phyloP scores from a whole-genome alignment of 30 jellyfish, hydroid and myxozoan species.

The Nemopilema nomurai region DNA sequence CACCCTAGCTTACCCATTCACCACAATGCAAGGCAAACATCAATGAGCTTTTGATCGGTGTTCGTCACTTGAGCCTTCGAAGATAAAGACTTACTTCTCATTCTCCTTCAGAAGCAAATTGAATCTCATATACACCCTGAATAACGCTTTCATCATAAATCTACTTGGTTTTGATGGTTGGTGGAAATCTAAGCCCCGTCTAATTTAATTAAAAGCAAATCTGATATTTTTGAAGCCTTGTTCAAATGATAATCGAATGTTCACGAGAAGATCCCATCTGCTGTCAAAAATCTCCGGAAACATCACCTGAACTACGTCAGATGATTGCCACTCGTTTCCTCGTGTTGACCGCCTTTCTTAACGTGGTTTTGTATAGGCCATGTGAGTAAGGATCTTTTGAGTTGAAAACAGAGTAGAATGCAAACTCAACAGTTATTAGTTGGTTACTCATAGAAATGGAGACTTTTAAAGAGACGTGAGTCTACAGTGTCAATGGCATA shows the following conservation, averaged over 20 bases:
- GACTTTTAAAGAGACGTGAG: too few relatives aligned
- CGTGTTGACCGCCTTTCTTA: too few relatives aligned
- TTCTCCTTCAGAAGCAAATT: neutral
- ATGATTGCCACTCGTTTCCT: neutral
- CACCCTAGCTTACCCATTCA: neutral
- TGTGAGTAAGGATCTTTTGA: too few relatives aligned
- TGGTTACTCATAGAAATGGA: too few relatives aligned
- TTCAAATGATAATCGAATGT: neutral
- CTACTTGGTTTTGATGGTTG: neutral
- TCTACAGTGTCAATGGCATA: too few relatives aligned
- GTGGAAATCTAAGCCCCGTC: neutral
- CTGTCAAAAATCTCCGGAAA: neutral
- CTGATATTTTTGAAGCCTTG: neutral
- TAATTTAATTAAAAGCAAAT: neutral
- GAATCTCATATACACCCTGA: neutral
- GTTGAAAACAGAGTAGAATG: too few relatives aligned
- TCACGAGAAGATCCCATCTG: neutral
- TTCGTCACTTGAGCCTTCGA: neutral
- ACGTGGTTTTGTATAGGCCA: too few relatives aligned
- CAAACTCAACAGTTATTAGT: too few relatives aligned
- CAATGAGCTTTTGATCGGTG: neutral
- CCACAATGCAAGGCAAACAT: neutral
- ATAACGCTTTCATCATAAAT: neutral
- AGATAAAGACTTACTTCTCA: neutral
- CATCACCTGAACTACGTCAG: neutral